A percentile compares a stretch with the other conserved stretches of the same genome.
These are phyloP conservation scores for Kryphioiulus occultus DNA, from an alignment of 2,888 invertebrate genomes.

Conservation along the genomic window DNA sequence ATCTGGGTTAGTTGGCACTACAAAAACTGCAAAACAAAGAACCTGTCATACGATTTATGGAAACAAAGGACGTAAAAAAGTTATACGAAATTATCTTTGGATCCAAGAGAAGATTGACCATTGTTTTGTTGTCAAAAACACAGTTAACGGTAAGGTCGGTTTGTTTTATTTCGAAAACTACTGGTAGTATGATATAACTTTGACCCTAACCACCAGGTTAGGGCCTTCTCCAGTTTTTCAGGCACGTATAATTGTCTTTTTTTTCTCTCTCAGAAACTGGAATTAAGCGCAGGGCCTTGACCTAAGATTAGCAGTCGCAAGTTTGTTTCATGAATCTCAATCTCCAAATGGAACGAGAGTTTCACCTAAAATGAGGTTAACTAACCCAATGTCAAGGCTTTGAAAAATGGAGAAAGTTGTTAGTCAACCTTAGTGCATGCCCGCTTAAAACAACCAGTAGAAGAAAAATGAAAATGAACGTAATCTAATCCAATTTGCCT, in stretches of 20 bases:
- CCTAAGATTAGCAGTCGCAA: constrained; percentile 27
- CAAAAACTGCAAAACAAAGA: too few species aligned
- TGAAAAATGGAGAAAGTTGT: neutral
- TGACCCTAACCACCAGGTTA: neutral
- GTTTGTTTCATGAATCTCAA: constrained; percentile 18
- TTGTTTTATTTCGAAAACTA: too few species aligned
- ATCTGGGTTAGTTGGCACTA: too few species aligned
- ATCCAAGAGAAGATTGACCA: too few species aligned
- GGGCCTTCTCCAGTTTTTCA: neutral
- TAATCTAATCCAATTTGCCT: neutral
- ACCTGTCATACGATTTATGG: too few species aligned
- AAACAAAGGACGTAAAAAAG: too few species aligned
- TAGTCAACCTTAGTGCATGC: neutral
- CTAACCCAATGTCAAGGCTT: constrained; percentile 37
- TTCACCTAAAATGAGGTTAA: constrained; percentile 13
- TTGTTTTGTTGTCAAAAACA: too few species aligned
- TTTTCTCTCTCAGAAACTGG: neutral
- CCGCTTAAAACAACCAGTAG: neutral
- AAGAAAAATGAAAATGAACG: neutral
- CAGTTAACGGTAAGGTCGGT: too few species aligned
- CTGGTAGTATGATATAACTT: too few species aligned
- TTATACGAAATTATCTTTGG: too few species aligned
- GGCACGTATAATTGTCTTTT: neutral
- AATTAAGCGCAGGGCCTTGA: neutral
- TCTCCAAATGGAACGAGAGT: constrained; percentile 26